These are phyloP conservation scores for Acanthopagrus latus DNA, from an alignment of 2,797 vertebrate genomes.

Conservation along the genomic window DNA sequence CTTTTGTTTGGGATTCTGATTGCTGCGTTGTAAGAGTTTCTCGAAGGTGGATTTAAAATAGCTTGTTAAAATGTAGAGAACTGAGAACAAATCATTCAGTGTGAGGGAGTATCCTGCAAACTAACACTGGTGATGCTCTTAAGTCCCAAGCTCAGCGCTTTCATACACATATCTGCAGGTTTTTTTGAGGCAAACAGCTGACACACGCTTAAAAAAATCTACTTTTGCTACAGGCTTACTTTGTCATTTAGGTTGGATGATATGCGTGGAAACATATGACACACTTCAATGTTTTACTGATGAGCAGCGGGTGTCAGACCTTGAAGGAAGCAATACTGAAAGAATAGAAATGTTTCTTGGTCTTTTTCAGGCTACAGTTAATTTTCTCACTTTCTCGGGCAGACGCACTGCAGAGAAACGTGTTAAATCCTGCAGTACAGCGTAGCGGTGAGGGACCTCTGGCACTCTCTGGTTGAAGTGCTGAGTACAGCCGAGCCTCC, in stretches of 20 bases:
- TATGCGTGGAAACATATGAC: not conserved
- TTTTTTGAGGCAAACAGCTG: not conserved
- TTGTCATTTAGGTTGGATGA: not conserved
- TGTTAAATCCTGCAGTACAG: conserved; percentile 6
- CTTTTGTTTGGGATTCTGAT: not conserved
- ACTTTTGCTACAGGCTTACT: not conserved
- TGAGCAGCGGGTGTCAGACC: not conserved
- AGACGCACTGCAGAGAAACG: not conserved
- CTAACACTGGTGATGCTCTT: not conserved
- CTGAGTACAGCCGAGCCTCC: conserved; percentile 54
- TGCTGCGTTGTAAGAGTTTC: not conserved
- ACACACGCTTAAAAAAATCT: not conserved
- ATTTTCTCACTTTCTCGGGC: not conserved
- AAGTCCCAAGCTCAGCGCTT: not conserved
- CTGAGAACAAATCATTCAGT: not conserved
- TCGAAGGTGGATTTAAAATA: not conserved
- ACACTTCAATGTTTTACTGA: not conserved
- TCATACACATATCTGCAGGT: no score
- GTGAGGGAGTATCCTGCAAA: not conserved
- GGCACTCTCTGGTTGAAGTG: conserved; percentile 40
- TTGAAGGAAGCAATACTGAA: not conserved
- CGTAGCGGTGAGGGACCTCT: conserved; percentile 31
- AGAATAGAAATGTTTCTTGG: not conserved
- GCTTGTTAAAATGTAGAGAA: not conserved
- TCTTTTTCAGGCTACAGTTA: not conserved